phyloP scores from a whole-genome alignment of 2,888 invertebrate species.

The Drosophila quinaria region DNA sequence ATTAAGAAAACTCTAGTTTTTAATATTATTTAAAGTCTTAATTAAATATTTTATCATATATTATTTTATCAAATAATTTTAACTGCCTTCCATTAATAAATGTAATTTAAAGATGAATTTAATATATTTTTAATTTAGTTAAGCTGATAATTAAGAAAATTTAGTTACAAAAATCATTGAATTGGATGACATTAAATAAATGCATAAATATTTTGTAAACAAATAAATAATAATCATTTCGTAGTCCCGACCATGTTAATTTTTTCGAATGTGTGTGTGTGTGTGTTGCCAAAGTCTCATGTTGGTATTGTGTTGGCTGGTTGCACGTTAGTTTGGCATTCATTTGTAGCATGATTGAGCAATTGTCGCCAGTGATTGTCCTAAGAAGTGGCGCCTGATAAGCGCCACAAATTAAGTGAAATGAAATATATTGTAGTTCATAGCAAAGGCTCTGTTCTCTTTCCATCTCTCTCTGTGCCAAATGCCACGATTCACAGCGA shows the following conservation, averaged over 20 bases:
- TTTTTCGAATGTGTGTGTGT: background rate
- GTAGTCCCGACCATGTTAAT: background rate
- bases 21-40: too few relatives aligned
- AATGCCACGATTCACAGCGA: conserved; percentile 49
- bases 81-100: too few relatives aligned
- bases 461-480: conserved; percentile 19
- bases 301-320: conserved; percentile 2
- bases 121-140: background rate
- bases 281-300: conserved; percentile 24
- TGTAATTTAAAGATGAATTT: too few relatives aligned
- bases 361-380: conserved; percentile 73
- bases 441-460: conserved; percentile 46
- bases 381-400: conserved; percentile 80
- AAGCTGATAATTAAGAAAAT: background rate
- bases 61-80: too few relatives aligned
- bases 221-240: conserved; percentile 1
- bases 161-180: too few relatives aligned
- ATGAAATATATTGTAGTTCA: conserved; percentile 51
- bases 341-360: conserved; percentile 66
- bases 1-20: too few relatives aligned
- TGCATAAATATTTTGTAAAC: background rate
- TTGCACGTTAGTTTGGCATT: conserved; percentile 44
- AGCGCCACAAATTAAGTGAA: conserved; percentile 77
- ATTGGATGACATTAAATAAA: too few relatives aligned
- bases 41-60: too few relatives aligned